These are phyloP conservation scores for Nomada goodeniana DNA, from an alignment of 2,888 invertebrate species.

Conservation along the genomic window DNA sequence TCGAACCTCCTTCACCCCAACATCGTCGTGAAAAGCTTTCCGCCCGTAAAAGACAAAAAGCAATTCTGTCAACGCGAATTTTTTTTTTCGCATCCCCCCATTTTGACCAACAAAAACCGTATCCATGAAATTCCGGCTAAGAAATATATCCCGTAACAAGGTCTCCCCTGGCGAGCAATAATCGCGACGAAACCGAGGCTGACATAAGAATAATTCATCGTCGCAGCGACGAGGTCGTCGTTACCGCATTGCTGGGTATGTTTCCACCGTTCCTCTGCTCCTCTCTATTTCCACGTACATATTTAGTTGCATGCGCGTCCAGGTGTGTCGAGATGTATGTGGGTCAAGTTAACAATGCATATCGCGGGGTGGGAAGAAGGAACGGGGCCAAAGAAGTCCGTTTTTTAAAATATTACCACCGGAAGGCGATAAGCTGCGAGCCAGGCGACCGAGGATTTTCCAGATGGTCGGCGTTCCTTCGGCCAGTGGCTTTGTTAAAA, in stretches of 20 bases:
- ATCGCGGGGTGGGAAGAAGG: not conserved
- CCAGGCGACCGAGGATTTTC: not conserved
- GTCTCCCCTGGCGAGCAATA: conserved; percentile 32
- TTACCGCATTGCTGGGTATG: conserved; percentile 47
- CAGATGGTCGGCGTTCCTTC: not conserved
- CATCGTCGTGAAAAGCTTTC: too few species aligned
- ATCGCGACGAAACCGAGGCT: conserved; percentile 28
- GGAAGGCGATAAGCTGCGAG: conserved; percentile 17
- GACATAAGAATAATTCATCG: conserved; percentile 56
- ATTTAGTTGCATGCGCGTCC: conserved; percentile 39
- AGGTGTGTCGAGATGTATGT: conserved; percentile 61
- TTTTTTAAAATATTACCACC: conserved; percentile 45
- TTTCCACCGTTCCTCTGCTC: not conserved
- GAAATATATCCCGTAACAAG: conserved; percentile 5
- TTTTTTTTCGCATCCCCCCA: too few species aligned
- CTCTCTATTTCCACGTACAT: conserved; percentile 24
- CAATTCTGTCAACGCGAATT: not conserved
- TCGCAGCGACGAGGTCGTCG: conserved; percentile 12
- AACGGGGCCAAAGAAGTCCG: conserved; percentile 18
- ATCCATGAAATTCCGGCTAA: conserved; percentile 5
- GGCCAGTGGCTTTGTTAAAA: not conserved
- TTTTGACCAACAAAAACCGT: not conserved
- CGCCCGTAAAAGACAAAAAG: too few species aligned
- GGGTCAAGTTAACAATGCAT: conserved; percentile 69
- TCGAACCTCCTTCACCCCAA: too few species aligned